These are phyloP conservation scores for Drosophila mauritiana DNA, from an alignment of 1,140 invertebrate genomes.

Conservation along the genomic window DNA sequence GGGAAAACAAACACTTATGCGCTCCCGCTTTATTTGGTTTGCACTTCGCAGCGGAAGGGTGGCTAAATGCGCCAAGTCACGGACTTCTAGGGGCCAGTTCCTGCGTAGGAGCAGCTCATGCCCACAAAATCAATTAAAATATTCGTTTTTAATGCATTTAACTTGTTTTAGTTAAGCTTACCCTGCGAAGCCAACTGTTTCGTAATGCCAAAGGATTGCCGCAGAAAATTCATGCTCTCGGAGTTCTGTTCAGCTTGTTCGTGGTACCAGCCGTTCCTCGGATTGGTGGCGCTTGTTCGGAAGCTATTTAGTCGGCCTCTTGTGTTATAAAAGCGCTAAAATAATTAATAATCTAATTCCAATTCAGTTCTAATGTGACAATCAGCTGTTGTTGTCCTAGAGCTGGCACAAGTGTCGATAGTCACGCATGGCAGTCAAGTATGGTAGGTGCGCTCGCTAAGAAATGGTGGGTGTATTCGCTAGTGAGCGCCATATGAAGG, in stretches of 20 bases:
- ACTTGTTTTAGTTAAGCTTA: slow-evolving; percentile 35
- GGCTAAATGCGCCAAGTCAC: slow-evolving; percentile 48
- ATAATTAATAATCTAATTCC: neutral
- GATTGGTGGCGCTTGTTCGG: neutral
- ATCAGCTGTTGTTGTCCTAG: neutral
- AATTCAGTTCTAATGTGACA: slow-evolving; percentile 9
- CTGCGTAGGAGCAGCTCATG: neutral
- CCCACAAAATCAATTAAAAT: neutral
- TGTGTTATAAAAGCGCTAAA: neutral
- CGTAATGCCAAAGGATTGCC: slow-evolving; percentile 82
- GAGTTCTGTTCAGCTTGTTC: neutral
- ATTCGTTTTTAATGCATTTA: neutral
- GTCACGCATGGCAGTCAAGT: no score
- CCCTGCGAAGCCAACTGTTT: slow-evolving; percentile 77
- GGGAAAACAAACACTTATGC: slow-evolving; percentile 35
- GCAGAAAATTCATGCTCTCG: slow-evolving; percentile 75
- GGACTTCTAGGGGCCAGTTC: neutral
- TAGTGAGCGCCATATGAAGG: neutral
- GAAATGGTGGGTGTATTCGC: neutral
- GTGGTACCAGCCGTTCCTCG: no score
- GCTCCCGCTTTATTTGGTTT: slow-evolving; percentile 1
- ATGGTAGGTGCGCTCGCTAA: neutral
- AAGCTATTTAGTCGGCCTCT: no score
- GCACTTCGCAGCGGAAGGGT: slow-evolving; percentile 1
- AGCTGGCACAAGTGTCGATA: neutral